These are phyloP conservation scores for Felis chaus DNA, from an alignment of 2,113 vertebrate genomes.

Conservation along the genomic window DNA sequence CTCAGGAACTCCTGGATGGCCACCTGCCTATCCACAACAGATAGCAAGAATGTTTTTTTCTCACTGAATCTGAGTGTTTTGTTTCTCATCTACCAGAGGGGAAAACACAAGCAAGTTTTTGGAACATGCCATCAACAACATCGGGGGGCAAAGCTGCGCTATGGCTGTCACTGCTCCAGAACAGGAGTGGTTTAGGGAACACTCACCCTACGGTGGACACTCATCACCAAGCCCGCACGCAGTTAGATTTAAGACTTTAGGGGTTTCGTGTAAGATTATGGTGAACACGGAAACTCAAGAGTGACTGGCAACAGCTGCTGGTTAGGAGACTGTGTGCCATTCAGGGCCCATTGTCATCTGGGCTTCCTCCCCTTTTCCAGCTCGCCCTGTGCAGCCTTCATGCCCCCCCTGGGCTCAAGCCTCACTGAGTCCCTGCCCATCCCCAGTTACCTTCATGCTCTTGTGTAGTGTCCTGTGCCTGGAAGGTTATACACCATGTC, in stretches of 20 bases:
- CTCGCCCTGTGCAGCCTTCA: neutral
- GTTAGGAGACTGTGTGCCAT: neutral
- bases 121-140: neutral
- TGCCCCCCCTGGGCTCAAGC: fast-evolving
- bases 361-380: neutral
- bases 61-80: neutral
- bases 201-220: too few species aligned
- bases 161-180: neutral
- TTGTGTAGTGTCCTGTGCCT: neutral
- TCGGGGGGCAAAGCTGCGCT: neutral
- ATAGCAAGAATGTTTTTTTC: neutral
- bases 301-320: neutral
- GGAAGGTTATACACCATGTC: too few species aligned
- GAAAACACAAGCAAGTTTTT: neutral
- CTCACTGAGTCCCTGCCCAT: neutral
- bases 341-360: neutral
- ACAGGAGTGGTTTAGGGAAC: neutral
- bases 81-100: neutral
- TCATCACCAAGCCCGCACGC: fast-evolving
- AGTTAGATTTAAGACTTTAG: neutral
- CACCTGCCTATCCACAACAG: neutral
- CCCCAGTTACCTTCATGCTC: neutral
- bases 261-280: neutral
- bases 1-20: neutral
- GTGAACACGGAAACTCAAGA: neutral